Base-by-base conservation (phyloP, 2,888 invertebrate genomes). In the Scrobipalpa atriplicella region DNA sequence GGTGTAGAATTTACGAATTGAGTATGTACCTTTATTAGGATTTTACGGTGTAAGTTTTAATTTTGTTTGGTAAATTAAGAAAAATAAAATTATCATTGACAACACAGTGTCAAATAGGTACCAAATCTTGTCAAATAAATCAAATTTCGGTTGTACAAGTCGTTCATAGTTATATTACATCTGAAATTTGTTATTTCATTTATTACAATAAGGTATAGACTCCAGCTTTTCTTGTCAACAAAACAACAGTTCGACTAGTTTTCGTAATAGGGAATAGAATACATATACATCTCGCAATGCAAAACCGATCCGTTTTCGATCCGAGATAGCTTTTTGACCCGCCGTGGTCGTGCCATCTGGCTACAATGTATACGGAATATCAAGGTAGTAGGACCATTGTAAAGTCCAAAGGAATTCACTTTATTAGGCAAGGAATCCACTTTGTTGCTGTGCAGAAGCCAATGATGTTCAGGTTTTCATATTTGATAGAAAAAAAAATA, bases 241-340 rank as follows among this genome's bases (percentile, higher is more conserved):
- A 29, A 56, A 36, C 67, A 70, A 72, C 75, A 71, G 72, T 69
- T 65, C 68, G 65, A 54, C 39, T 67, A 74, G 77, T 79, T 83
- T 82, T 80, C 79, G 78, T 78, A 83, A 83, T 80, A 75, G 76
- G 76, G 76, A 79, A 78, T n/a, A n/a, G n/a, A n/a, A n/a, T n/a
- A n/a, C n/a, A n/a, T n/a, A n/a, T 78, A 77, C 80, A 80, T 80
- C 77, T 51, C 43, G 52, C 76, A 64, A 68, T 72, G 70, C 60
- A 36, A 62, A 58, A 58, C n/a, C 78, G 79, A 80, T 81, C 82
- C 78, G 77, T 79, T 81, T 77, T 70, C 78, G 84, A 85, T 84
- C 77, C 72, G 70, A 68, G 85, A 85, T 87, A 85, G 77, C 85
- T 78, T 79, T n/a, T 77, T 85, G 85, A 87, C 86, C 86, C 72